Evolutionary conservation across 2,113 vertebrate genomes (phyloP).

Genomic region (Cephalopholis sonnerati): DNA sequence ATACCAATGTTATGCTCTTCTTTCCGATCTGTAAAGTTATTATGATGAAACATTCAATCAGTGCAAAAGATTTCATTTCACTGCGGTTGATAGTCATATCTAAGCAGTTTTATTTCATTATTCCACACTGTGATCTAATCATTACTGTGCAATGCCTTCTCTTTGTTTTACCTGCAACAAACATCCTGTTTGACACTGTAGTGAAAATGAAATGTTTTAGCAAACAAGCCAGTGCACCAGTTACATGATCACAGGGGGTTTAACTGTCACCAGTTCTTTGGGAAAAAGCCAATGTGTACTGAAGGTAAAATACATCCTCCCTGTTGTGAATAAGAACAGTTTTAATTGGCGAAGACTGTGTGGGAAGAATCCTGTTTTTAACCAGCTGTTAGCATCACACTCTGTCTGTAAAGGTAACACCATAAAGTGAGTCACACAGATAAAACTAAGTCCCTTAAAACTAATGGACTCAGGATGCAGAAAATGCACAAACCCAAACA

Average conservation of each 20-base stretch:
- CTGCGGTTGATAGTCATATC: too few species aligned
- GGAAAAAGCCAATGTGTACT: neutral
- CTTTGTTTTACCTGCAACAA: neutral
- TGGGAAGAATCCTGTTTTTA: neutral
- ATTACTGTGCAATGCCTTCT: neutral
- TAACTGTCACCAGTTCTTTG: neutral
- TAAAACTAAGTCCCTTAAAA: neutral
- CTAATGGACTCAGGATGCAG: neutral
- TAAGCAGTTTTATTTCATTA: neutral
- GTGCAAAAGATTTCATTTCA: too few species aligned
- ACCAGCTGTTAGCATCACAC: neutral
- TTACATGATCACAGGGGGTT: neutral
- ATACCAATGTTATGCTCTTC: neutral
- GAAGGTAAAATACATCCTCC: too few species aligned
- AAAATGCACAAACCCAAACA: neutral
- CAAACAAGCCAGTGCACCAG: neutral
- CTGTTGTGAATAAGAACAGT: neutral
- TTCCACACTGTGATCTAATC: neutral
- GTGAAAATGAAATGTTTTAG: neutral
- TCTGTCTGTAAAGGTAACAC: neutral
- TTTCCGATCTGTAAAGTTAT: neutral
- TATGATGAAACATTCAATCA: neutral
- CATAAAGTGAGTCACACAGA: neutral
- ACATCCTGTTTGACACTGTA: neutral
- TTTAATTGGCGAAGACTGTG: neutral